Conservation (phyloP, 2,888 invertebrate species). For the Brachypalpus laphriformis region DNA sequence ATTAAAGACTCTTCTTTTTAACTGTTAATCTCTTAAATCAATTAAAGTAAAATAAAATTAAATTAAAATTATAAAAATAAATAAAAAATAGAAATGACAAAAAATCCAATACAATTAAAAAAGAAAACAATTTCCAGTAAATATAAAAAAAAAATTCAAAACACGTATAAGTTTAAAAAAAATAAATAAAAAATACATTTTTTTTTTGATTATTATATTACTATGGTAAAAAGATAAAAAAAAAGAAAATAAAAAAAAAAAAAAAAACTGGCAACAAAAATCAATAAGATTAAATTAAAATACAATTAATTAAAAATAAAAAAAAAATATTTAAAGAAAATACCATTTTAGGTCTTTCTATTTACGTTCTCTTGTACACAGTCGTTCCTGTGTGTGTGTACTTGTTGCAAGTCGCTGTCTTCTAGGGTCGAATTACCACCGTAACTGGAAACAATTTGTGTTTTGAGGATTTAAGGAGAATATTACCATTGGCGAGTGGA, state of each 20-base stretch:
- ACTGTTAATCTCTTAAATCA: conserved; percentile 75
- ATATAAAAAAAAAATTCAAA: conserved; percentile 76
- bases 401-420: no score
- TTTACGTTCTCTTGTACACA: background rate
- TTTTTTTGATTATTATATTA: conserved; percentile 76
- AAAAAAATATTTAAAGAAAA: conserved; percentile 72
- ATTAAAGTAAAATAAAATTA: conserved; percentile 72
- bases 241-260: conserved; percentile 69
- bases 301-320: conserved; percentile 76
- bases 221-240: conserved; percentile 71
- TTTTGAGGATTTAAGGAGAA: no score
- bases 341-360: background rate
- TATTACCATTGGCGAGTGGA: no score
- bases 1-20: conserved; percentile 74
- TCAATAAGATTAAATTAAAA: conserved; percentile 76
- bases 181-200: conserved; percentile 76
- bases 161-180: conserved; percentile 69
- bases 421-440: no score
- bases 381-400: no score
- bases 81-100: conserved; percentile 76
- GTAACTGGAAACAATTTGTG: no score
- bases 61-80: conserved; percentile 78
- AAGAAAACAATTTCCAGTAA: conserved; percentile 75
- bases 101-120: conserved; percentile 75
- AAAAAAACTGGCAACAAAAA: conserved; percentile 75